A percentile compares a stretch with the other conserved stretches of the same genome.
Conservation (phyloP, 2,797 vertebrate genomes). For the Neosilurus mollespiculum region DNA sequence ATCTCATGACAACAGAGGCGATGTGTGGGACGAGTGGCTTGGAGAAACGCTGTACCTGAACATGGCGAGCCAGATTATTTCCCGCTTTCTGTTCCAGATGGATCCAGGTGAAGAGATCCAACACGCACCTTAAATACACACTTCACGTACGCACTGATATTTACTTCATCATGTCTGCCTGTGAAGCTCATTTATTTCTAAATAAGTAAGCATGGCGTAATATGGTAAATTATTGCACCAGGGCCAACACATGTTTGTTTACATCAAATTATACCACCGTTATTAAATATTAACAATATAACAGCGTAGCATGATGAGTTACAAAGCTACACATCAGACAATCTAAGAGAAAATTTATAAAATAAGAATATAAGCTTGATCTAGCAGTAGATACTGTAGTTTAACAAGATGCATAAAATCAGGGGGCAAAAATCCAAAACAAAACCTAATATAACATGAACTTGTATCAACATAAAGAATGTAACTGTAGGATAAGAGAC, state of each 20-base stretch:
- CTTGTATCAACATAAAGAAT: too few species aligned
- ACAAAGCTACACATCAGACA: not conserved
- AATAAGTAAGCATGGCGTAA: too few species aligned
- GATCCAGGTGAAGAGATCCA: not conserved
- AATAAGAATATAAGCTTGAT: too few species aligned
- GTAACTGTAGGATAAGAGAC: too few species aligned
- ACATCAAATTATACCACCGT: too few species aligned
- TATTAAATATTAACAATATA: not conserved
- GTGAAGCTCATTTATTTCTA: not conserved
- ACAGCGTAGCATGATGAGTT: not conserved
- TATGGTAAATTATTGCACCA: too few species aligned
- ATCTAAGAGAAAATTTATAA: not conserved
- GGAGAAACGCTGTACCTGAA: not conserved
- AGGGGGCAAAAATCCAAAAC: too few species aligned
- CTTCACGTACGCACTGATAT: not conserved
- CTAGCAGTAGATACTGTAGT: too few species aligned
- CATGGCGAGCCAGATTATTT: not conserved
- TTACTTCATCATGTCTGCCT: not conserved
- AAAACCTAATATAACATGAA: too few species aligned
- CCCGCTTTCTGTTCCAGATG: not conserved
- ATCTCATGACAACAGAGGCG: constrained; percentile 56
- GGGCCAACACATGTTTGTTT: too few species aligned
- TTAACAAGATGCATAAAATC: too few species aligned
- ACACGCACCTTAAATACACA: not conserved
- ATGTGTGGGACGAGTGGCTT: not conserved